These are phyloP conservation scores for Myotis lucifugus DNA, from an alignment of 2,113 vertebrate genomes.

Conservation along the genomic window DNA sequence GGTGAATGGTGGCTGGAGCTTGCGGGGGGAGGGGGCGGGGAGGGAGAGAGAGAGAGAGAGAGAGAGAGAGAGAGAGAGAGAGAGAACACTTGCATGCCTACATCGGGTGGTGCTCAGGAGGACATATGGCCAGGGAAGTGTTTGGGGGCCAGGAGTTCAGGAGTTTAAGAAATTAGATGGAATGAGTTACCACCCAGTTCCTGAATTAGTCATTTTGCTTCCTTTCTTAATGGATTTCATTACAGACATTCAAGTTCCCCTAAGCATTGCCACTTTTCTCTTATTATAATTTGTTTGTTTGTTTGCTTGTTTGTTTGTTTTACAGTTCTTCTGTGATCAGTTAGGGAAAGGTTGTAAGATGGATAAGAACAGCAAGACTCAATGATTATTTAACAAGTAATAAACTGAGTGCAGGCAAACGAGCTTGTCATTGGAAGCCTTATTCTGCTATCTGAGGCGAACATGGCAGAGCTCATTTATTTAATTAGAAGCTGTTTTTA, in stretches of 20 bases:
- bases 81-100: neutral
- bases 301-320: conserved; percentile 63
- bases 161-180: conserved; percentile 74
- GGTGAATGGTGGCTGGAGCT: too few relatives aligned
- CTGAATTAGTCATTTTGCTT: conserved; percentile 81
- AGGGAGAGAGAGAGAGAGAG: too few relatives aligned
- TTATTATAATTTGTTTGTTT: conserved; percentile 48
- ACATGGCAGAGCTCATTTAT: conserved; percentile 73
- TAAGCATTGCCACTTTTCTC: conserved; percentile 69
- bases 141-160: conserved; percentile 70
- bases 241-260: conserved; percentile 58
- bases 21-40: too few relatives aligned
- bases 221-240: conserved; percentile 78
- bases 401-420: conserved; percentile 69
- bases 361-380: conserved; percentile 73
- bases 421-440: conserved; percentile 66
- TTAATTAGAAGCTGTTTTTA: conserved; percentile 81
- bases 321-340: conserved; percentile 68
- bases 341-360: conserved; percentile 70
- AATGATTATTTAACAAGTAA: conserved; percentile 80
- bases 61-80: too few relatives aligned
- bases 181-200: conserved; percentile 75
- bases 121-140: conserved; percentile 65
- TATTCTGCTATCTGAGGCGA: conserved; percentile 78
- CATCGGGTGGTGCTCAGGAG: neutral